A percentile compares a stretch with the other conserved stretches of the same genome.
These are phyloP conservation scores for Cuculus canorus DNA, from an alignment of 2,797 vertebrate genomes.

Conservation along the genomic window DNA sequence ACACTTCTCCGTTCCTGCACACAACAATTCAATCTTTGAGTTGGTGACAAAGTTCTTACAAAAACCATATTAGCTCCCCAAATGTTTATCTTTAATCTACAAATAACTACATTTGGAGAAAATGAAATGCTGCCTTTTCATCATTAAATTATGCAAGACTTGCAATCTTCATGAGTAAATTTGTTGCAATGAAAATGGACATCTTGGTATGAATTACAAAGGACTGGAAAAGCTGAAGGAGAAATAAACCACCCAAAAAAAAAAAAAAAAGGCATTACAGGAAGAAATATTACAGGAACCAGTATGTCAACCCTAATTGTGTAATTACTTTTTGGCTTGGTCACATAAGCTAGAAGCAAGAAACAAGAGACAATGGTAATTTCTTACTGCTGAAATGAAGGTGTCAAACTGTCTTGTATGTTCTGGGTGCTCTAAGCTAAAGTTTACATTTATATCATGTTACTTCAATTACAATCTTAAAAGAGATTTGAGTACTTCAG, in stretches of 20 bases:
- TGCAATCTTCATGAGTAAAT: conserved; percentile 58
- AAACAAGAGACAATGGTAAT: conserved; percentile 69
- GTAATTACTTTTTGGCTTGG: conserved; percentile 82
- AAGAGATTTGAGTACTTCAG: conserved; percentile 50
- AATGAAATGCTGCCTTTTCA: conserved; percentile 66
- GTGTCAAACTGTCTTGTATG: conserved; percentile 71
- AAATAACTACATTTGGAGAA: conserved; percentile 59
- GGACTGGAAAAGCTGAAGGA: conserved; percentile 64
- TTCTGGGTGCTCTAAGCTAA: conserved; percentile 63
- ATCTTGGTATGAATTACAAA: conserved; percentile 82
- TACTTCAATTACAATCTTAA: conserved; percentile 68
- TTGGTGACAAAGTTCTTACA: conserved; percentile 57
- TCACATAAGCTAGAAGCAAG: conserved; percentile 76
- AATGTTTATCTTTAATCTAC: conserved; percentile 70
- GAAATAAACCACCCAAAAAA: conserved; percentile 66
- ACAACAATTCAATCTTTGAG: neutral
- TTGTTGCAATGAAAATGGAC: conserved; percentile 60
- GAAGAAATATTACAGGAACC: conserved; percentile 80
- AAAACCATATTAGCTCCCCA: conserved; percentile 39
- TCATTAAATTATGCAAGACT: conserved; percentile 69
- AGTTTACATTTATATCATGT: conserved; percentile 72
- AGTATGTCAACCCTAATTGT: conserved; percentile 80
- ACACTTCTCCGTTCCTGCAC: neutral
- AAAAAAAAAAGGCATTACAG: neutral
- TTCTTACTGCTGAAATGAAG: conserved; percentile 74